These are phyloP conservation scores for Harpegnathos saltator DNA, from an alignment of 1,140 invertebrate genomes.

Conservation along the genomic window DNA sequence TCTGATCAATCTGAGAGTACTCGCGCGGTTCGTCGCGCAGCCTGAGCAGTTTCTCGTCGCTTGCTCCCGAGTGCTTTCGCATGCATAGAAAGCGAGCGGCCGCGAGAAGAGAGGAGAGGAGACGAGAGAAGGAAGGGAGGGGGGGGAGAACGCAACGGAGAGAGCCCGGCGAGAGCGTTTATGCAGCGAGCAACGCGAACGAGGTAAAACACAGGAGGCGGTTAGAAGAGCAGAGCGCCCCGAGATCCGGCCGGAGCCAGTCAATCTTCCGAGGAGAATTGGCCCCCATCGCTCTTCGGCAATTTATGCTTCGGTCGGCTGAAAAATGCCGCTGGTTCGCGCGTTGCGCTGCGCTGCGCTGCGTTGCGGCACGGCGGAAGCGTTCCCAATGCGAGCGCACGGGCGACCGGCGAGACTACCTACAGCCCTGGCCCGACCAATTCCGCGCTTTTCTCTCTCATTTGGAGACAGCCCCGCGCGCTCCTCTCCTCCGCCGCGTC, in stretches of 20 bases:
- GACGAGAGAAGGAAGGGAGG: too few relatives aligned
- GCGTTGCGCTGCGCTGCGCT: slow-evolving; percentile 23
- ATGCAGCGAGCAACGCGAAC: slow-evolving; percentile 8
- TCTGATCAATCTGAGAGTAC: slow-evolving; percentile 44
- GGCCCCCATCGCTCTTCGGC: slow-evolving; percentile 75
- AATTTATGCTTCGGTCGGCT: slow-evolving; percentile 74
- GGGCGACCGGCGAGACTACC: not conserved
- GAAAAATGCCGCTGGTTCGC: slow-evolving; percentile 65
- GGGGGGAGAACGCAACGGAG: too few relatives aligned
- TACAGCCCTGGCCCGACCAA: slow-evolving; percentile 10
- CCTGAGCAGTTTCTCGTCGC: too few relatives aligned
- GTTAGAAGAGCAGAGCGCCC: slow-evolving; percentile 20
- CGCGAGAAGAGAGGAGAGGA: slow-evolving; percentile 44
- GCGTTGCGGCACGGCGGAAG: slow-evolving; percentile 45
- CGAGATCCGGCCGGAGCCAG: slow-evolving; percentile 58
- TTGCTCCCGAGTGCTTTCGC: slow-evolving; percentile 18
- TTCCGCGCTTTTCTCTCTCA: slow-evolving; percentile 8
- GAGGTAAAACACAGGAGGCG: slow-evolving; percentile 22
- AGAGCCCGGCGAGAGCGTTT: slow-evolving; percentile 20
- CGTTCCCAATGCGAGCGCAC: slow-evolving; percentile 53
- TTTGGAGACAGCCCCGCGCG: slow-evolving; percentile 2
- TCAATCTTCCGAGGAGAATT: slow-evolving; percentile 77
- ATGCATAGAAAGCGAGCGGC: slow-evolving; percentile 19
- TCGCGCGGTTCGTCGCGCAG: slow-evolving; percentile 8
- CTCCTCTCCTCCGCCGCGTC: not conserved